These are phyloP conservation scores for Champsocephalus esox DNA, from an alignment of 2,797 vertebrate species.

Conservation along the genomic window DNA sequence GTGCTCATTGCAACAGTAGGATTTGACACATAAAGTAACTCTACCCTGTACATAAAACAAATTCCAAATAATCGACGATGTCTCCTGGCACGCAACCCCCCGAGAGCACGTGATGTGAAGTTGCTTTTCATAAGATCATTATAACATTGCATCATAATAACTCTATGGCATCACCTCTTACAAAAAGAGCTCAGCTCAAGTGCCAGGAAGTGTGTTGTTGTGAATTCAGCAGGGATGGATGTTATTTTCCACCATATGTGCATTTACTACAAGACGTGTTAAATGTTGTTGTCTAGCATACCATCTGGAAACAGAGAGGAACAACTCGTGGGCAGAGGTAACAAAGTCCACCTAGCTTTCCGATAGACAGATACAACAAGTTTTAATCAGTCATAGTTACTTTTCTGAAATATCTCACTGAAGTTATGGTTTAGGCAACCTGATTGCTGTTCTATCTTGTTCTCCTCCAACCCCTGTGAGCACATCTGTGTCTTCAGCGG, in stretches of 20 bases:
- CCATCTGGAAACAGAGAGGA: not conserved
- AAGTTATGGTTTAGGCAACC: too few relatives aligned
- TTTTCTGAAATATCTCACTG: not conserved
- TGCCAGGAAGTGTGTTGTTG: too few relatives aligned
- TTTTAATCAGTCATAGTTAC: not conserved
- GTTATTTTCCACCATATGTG: not conserved
- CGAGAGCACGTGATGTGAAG: not conserved
- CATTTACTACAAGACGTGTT: not conserved
- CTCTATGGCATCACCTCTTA: not conserved
- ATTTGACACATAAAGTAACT: not conserved
- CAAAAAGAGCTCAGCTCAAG: too few relatives aligned
- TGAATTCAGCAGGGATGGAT: not conserved
- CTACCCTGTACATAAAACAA: not conserved
- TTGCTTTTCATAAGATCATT: not conserved
- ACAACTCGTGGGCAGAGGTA: not conserved
- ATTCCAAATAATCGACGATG: too few relatives aligned
- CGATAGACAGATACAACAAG: too few relatives aligned
- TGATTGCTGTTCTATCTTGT: too few relatives aligned
- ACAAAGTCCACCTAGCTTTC: not conserved
- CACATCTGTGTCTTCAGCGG: too few relatives aligned
- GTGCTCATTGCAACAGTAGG: not conserved
- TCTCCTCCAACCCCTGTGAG: too few relatives aligned
- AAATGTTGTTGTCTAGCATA: slow-evolving; percentile 2
- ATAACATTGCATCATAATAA: not conserved
- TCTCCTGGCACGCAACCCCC: too few relatives aligned